Evolutionary conservation across 2,888 invertebrate genomes (phyloP), one percentile per base, ranked within the genome.

Genomic region (Lacanobia oleracea): DNA sequence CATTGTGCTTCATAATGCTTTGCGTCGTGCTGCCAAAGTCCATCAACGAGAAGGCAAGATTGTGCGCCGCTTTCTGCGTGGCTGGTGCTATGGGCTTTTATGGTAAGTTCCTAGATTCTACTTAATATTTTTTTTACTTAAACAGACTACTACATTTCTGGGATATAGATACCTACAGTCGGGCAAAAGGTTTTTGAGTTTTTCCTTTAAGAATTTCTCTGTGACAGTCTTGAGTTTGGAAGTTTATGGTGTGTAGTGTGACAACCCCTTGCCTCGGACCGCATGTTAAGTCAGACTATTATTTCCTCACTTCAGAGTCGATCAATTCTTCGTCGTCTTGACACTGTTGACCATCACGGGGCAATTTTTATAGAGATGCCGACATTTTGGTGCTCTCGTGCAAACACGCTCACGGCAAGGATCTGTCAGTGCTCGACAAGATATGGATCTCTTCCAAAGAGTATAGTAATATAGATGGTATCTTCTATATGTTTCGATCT

Each of bases 1-100:
- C 96, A 0, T 81, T 95, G 45, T 94, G 95, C 82, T 94, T 96
- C 86, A 94, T 95, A 61, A 89, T 93, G 87, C 86, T 96, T 43
- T 94, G 94, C 78, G 89, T 94, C n/a, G 91, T 93, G 64, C 86
- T 96, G 71, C 95, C 96, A 0, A 92, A 93, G 68, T 90, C 93
- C 2, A 90, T 94, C 64, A 94, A 95, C 72, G 93, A 94, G 78
- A 94, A 94, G 78, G 89, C 93, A 4, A 88, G 93, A 40, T 84
- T 96, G 18, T 94, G 94, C 73, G 92, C 93, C 2, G 87, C 90
- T 1, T 94, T 96, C 84, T 96, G 97, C 74, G 91, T 96, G 65
- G 88, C 94, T 33, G 97, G 97, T 27, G 95, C 96, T 14, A 75
- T 95, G 48, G 97, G 97, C 60, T 97, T 97, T 87, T 96, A 96